phyloP scores from a whole-genome alignment of 2,888 invertebrate genomes.

The Rhodophaea formosa region DNA sequence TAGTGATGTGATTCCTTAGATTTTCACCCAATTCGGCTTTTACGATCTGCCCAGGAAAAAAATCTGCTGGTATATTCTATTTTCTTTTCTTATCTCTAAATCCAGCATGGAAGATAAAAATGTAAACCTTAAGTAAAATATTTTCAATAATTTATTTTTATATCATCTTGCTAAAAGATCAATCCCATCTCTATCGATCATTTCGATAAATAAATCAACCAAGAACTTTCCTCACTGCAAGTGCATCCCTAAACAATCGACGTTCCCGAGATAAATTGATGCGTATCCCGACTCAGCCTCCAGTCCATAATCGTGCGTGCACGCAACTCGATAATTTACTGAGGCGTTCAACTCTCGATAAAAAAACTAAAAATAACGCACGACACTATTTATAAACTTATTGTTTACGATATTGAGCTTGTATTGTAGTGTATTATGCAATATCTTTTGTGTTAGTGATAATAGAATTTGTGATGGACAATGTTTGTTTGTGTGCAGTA shows the following conservation, averaged over 20 bases:
- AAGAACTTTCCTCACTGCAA: neutral
- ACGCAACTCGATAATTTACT: conserved; percentile 35
- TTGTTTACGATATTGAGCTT: conserved; percentile 3
- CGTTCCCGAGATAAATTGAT: conserved; percentile 48
- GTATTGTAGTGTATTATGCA: neutral
- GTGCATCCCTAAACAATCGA: conserved; percentile 34
- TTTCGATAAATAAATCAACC: conserved; percentile 17
- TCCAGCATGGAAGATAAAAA: too few species aligned
- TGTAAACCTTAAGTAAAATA: too few species aligned
- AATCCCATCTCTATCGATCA: conserved; percentile 18
- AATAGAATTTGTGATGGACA: neutral
- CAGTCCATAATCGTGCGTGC: conserved; percentile 39
- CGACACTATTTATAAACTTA: conserved; percentile 38
- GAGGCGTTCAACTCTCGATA: conserved; percentile 37
- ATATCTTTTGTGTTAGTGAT: neutral
- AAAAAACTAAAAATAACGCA: conserved; percentile 33
- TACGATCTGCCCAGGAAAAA: too few species aligned
- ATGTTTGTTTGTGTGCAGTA: neutral
- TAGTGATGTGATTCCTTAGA: too few species aligned
- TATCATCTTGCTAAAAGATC: neutral
- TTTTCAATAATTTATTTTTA: too few species aligned
- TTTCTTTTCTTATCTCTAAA: too few species aligned
- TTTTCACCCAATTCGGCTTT: too few species aligned
- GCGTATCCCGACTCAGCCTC: conserved; percentile 46
- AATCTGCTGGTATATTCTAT: too few species aligned